Evolutionary conservation across 1,140 invertebrate species (phyloP).

Genomic region (Lepidotrigona ventralis): DNA sequence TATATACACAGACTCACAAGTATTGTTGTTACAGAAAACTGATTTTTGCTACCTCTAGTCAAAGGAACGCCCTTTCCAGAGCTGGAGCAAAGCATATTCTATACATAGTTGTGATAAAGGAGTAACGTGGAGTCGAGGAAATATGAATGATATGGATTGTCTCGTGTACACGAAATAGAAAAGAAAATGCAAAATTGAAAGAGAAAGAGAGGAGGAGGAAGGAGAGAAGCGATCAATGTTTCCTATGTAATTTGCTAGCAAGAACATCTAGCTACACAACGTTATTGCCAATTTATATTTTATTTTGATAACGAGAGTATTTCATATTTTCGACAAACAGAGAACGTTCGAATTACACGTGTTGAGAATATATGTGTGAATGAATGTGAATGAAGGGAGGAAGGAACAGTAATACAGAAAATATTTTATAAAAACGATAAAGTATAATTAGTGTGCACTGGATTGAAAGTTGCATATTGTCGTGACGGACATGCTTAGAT

Average conservation of each 20-base stretch:
- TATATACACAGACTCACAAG: too few relatives aligned
- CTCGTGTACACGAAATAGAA: constrained; percentile 8
- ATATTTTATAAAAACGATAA: constrained; percentile 42
- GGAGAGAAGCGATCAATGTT: constrained; percentile 61
- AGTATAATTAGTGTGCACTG: neutral
- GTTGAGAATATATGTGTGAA: constrained; percentile 15
- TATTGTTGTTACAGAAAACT: too few relatives aligned
- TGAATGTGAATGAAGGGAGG: neutral
- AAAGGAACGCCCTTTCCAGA: neutral
- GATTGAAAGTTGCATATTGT: neutral
- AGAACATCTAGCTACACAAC: constrained; percentile 53
- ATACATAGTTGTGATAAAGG: constrained; percentile 42
- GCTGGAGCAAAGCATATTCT: neutral
- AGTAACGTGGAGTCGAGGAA: neutral
- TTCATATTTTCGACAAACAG: constrained; percentile 65
- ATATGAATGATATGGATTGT: constrained; percentile 37
- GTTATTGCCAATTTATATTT: constrained; percentile 74
- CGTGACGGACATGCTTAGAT: neutral
- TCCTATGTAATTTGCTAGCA: constrained; percentile 68
- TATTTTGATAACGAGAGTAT: constrained; percentile 72
- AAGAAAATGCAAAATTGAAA: neutral
- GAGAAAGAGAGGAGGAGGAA: constrained; percentile 38
- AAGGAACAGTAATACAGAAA: constrained; percentile 20
- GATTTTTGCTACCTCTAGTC: neutral
- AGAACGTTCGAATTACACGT: constrained; percentile 50